phyloP scores from a whole-genome alignment of 92 coral and sea anemone genomes.

The Pocillopora grandis region DNA sequence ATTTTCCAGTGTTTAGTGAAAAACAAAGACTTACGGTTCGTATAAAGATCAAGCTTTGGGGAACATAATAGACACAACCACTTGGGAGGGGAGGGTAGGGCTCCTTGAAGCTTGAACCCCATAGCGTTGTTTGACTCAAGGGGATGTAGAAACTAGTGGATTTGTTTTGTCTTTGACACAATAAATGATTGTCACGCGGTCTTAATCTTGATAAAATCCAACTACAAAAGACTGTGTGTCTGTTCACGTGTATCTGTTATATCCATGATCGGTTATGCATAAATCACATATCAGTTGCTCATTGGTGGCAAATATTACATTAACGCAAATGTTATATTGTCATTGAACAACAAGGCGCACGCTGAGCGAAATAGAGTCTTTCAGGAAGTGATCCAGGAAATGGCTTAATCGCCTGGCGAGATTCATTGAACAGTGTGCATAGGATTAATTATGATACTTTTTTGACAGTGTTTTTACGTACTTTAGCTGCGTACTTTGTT shows the following conservation, averaged over 20 bases:
- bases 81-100: background rate
- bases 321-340: background rate
- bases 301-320: background rate
- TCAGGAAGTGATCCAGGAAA: slow-evolving; percentile 27
- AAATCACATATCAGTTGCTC: background rate
- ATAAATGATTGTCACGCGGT: too few relatives aligned
- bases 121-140: too few relatives aligned
- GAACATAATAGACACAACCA: background rate
- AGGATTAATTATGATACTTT: background rate
- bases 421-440: background rate
- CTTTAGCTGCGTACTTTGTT: background rate
- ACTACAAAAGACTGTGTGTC: too few relatives aligned
- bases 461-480: background rate
- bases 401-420: slow-evolving; percentile 18
- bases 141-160: too few relatives aligned
- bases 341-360: background rate
- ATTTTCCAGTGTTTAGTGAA: slow-evolving; percentile 10
- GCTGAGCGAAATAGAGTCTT: slow-evolving; percentile 4
- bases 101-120: background rate
- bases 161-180: too few relatives aligned
- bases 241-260: too few relatives aligned
- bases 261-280: background rate
- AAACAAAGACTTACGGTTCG: slow-evolving; percentile 2
- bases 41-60: background rate
- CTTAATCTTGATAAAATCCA: too few relatives aligned